These are phyloP conservation scores for Paragorgia papillata DNA, from an alignment of 92 coral and sea anemone species.

Conservation along the genomic window DNA sequence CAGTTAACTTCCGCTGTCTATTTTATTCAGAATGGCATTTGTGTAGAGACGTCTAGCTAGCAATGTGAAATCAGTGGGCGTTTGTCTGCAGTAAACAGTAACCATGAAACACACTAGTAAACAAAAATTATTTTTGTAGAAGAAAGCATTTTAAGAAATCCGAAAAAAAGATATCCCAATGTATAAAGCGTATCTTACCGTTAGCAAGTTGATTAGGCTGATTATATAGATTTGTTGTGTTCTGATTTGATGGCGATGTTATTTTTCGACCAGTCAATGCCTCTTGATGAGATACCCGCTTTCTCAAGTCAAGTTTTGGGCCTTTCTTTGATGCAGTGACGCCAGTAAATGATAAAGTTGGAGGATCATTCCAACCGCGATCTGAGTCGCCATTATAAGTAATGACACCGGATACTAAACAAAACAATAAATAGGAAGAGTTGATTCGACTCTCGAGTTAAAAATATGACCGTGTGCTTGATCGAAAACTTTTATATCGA, in stretches of 20 bases:
- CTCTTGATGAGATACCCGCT: conserved; percentile 96
- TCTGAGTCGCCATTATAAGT: conserved; percentile 96
- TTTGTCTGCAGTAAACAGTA: background rate
- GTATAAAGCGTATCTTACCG: conserved; percentile 12
- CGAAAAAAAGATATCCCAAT: too few relatives aligned
- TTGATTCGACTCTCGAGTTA: background rate
- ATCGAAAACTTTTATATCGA: background rate
- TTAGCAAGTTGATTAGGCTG: conserved; percentile 16
- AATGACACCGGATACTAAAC: conserved; percentile 63
- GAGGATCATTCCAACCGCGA: conserved; percentile 99
- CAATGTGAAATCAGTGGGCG: conserved; percentile 33
- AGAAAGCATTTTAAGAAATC: conserved; percentile 34
- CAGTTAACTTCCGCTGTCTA: too few relatives aligned
- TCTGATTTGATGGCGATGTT: conserved; percentile 60
- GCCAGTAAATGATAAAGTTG: conserved; percentile 83
- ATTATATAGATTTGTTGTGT: conserved; percentile 43
- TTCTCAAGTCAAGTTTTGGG: conserved; percentile 93
- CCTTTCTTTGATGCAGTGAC: conserved; percentile 63
- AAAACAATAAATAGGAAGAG: background rate
- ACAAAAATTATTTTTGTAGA: background rate
- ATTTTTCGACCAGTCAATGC: conserved; percentile 77
- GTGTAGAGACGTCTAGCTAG: too few relatives aligned
- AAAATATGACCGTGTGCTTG: background rate
- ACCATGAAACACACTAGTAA: conserved; percentile 4
- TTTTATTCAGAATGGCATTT: too few relatives aligned